Evolutionary conservation across 2,888 invertebrate genomes (phyloP).

Genomic region (Tetrapedia diversipes): DNA sequence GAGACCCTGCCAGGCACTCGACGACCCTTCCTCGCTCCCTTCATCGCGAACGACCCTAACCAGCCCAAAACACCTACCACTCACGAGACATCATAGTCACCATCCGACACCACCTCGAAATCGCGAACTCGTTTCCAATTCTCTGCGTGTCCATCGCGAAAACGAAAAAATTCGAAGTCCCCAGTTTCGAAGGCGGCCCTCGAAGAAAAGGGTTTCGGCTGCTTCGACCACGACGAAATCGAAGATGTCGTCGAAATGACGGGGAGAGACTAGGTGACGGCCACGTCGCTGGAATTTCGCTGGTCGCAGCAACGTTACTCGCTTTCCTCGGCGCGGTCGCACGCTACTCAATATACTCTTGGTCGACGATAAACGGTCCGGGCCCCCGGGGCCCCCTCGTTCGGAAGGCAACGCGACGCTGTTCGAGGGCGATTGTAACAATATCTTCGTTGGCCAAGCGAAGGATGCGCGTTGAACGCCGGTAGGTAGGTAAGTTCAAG

Average conservation of each 20-base stretch:
- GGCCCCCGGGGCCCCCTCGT: conserved; percentile 52
- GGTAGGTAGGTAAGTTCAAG: conserved; percentile 81
- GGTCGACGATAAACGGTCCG: conserved; percentile 72
- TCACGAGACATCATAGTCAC: too few species aligned
- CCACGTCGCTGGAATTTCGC: conserved; percentile 73
- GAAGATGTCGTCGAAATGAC: conserved; percentile 32
- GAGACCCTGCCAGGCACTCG: not conserved
- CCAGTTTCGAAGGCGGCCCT: rapidly evolving
- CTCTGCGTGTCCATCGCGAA: too few species aligned
- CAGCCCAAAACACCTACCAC: not conserved
- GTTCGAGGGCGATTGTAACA: conserved; percentile 79
- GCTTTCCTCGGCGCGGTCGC: conserved; percentile 75
- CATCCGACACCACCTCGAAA: too few species aligned
- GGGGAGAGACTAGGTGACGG: conserved; percentile 15
- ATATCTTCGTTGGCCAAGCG: conserved; percentile 76
- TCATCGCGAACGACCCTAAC: not conserved
- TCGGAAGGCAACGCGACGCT: conserved; percentile 68
- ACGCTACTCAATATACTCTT: conserved; percentile 82
- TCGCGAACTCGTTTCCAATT: too few species aligned
- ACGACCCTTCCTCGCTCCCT: not conserved
- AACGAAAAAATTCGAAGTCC: not conserved
- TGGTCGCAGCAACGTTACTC: conserved; percentile 74
- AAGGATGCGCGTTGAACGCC: conserved; percentile 72
- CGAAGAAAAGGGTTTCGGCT: not conserved
- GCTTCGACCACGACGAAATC: not conserved